phyloP scores from a whole-genome alignment of 1,140 invertebrate genomes.

The Hirudo medicinalis region DNA sequence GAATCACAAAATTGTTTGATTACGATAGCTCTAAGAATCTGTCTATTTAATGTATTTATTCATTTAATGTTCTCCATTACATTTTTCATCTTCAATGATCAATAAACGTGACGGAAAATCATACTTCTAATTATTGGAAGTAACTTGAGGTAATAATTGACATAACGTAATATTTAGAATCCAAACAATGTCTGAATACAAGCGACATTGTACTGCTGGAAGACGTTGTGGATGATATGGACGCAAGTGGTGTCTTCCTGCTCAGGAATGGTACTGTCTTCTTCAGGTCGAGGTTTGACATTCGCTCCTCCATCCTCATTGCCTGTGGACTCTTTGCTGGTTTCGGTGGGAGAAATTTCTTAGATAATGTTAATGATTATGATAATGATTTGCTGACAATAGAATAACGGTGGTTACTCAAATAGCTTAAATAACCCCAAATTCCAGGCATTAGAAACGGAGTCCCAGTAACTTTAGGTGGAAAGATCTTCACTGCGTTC shows the following conservation, averaged over 20 bases:
- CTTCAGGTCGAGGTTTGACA: constrained; percentile 1
- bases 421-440: neutral
- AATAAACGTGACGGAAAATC: no score
- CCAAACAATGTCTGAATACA: neutral
- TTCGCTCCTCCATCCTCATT: neutral
- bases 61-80: no score
- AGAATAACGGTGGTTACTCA: no score
- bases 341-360: neutral
- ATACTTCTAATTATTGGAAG: no score
- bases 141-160: neutral
- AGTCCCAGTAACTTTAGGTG: neutral
- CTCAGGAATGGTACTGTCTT: neutral
- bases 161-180: neutral
- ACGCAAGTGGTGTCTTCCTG: neutral
- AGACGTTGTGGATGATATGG: neutral
- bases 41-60: no score
- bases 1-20: no score
- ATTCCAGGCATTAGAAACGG: constrained; percentile 1
- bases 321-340: neutral
- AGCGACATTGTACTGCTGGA: neutral
- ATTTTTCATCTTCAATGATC: no score
- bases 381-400: no score
- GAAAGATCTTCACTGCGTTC: neutral
- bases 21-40: no score
- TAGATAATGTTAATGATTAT: no score